phyloP scores from a whole-genome alignment of 2,797 vertebrate genomes.

The Peromyscus aztecus region DNA sequence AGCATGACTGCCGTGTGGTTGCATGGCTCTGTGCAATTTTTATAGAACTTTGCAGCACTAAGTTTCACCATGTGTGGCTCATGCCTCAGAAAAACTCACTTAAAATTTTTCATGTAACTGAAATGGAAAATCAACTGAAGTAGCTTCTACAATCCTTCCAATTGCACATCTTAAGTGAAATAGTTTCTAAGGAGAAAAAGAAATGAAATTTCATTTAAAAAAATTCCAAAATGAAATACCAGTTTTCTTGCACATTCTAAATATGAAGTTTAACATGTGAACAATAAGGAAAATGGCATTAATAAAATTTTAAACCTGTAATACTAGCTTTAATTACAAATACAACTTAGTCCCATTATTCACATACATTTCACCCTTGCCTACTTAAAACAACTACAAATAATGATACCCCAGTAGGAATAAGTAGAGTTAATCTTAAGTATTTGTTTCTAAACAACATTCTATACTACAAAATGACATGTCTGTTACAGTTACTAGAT shows the following conservation, averaged over 20 bases:
- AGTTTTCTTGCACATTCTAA: not conserved
- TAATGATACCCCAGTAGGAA: not conserved
- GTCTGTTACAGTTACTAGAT: not conserved
- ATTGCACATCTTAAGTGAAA: not conserved
- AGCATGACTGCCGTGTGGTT: not conserved
- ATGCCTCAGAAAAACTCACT: not conserved
- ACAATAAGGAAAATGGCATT: conserved; percentile 5
- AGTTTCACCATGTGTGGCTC: not conserved
- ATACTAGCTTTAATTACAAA: not conserved
- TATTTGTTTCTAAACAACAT: conserved; percentile 25
- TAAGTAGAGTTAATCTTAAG: not conserved
- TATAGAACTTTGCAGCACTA: not conserved
- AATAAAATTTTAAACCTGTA: not conserved
- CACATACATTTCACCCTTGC: not conserved
- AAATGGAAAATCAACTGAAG: not conserved
- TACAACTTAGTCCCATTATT: not conserved
- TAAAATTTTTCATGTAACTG: not conserved
- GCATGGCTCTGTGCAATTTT: not conserved
- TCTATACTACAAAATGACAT: not conserved
- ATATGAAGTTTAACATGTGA: not conserved
- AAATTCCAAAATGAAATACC: not conserved
- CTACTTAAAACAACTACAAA: not conserved
- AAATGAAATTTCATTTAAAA: not conserved
- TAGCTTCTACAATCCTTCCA: not conserved
- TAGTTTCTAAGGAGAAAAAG: conserved; percentile 22